Conservation (phyloP, 1,140 invertebrate species). For the Temnothorax curvispinosus region DNA sequence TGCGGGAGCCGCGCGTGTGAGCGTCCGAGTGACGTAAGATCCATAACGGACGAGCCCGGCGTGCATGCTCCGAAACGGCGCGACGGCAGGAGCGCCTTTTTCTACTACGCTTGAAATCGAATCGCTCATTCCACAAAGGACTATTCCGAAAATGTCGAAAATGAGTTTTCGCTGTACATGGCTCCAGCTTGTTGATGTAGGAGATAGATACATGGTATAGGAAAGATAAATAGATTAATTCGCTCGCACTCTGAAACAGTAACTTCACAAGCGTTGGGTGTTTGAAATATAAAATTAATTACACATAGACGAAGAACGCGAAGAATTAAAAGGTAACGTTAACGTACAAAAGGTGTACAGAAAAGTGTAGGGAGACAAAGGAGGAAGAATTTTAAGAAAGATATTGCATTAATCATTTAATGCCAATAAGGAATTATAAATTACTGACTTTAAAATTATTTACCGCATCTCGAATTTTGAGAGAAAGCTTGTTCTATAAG, state of each 20-base stretch:
- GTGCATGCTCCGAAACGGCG: slow-evolving; percentile 33
- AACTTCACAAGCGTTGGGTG: not conserved
- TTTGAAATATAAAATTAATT: slow-evolving; percentile 1
- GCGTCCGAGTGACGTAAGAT: slow-evolving; percentile 55
- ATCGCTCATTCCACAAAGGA: slow-evolving; percentile 27
- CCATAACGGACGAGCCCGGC: slow-evolving; percentile 47
- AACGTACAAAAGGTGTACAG: not conserved
- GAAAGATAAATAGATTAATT: not conserved
- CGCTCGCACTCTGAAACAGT: not conserved
- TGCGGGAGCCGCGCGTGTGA: slow-evolving; percentile 27
- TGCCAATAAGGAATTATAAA: not conserved
- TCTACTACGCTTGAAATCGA: slow-evolving; percentile 38
- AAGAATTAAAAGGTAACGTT: not conserved
- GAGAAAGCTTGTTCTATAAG: not conserved
- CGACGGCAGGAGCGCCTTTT: slow-evolving; percentile 27
- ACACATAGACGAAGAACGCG: not conserved
- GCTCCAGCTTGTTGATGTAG: not conserved
- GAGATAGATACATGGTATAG: not conserved
- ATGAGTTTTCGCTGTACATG: slow-evolving; percentile 21
- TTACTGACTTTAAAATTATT: not conserved
- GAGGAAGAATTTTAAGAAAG: not conserved
- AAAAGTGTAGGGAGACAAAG: not conserved
- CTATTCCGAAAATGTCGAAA: slow-evolving; percentile 39
- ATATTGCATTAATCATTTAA: not conserved
- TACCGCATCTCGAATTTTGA: not conserved